These are phyloP conservation scores for Conus ventricosus DNA, from an alignment of 1,140 invertebrate species.

Conservation along the genomic window DNA sequence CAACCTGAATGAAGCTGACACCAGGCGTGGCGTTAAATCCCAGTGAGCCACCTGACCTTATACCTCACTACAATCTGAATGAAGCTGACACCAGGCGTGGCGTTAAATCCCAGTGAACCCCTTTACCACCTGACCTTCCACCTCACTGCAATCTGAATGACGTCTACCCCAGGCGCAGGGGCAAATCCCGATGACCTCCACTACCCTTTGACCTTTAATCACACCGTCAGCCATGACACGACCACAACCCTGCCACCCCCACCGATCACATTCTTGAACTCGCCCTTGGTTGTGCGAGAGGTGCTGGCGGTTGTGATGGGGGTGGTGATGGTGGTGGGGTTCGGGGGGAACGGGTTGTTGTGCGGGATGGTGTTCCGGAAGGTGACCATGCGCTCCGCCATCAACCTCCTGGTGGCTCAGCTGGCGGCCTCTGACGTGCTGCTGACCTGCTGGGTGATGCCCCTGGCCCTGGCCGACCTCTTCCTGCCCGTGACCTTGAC, in stretches of 20 bases:
- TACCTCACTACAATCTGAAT: neutral
- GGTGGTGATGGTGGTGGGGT: constrained; percentile 30
- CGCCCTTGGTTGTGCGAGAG: constrained; percentile 79
- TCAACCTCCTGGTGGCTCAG: constrained; percentile 57
- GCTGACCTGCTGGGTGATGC: constrained; percentile 47
- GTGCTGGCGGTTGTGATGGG: constrained; percentile 78
- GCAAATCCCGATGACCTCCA: neutral
- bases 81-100: neutral
- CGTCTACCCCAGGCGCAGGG: neutral
- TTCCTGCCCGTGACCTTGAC: neutral
- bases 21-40: too few relatives aligned
- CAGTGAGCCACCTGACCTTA: too few relatives aligned
- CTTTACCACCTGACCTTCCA: neutral
- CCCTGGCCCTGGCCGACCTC: constrained; percentile 43
- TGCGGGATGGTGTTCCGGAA: constrained; percentile 58
- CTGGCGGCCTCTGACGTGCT: constrained; percentile 54
- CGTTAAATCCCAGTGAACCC: neutral
- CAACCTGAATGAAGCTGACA: too few relatives aligned
- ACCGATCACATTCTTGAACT: neutral
- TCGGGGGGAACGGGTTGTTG: constrained; percentile 53
- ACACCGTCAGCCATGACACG: neutral
- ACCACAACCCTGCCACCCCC: neutral
- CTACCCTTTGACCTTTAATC: neutral
- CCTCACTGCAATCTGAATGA: neutral
- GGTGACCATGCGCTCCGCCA: constrained; percentile 58